Percentiles rank a stretch among this genome's conserved stretches.
Conservation (phyloP, 2,113 vertebrate species). For the human (Homo sapiens) region DNA sequence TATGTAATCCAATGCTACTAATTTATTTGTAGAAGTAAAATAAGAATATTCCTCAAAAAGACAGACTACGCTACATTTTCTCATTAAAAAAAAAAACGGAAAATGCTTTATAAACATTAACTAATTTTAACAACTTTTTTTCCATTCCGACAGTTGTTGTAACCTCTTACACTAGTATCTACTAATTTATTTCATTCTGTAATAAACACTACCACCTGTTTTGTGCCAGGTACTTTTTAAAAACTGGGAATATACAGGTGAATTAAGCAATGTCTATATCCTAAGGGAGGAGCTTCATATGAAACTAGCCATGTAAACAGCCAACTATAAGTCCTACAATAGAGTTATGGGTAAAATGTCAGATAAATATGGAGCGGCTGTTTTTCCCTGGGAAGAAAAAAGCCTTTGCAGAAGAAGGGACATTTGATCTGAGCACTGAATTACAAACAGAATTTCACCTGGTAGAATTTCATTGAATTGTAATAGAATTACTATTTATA, state of each 20-base stretch:
- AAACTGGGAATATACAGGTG: neutral
- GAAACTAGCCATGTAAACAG: neutral
- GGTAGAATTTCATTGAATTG: neutral
- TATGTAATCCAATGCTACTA: conserved; percentile 59
- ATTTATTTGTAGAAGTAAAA: conserved; percentile 62
- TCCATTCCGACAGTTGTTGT: neutral
- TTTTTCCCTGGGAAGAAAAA: neutral
- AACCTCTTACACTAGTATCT: neutral
- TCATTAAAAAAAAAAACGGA: neutral
- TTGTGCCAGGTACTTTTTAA: neutral
- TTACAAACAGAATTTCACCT: neutral
- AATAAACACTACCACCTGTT: neutral
- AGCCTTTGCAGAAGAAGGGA: neutral
- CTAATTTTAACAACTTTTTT: conserved; percentile 4
- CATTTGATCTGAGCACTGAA: neutral
- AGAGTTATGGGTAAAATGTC: neutral
- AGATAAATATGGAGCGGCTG: neutral
- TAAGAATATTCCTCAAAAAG: conserved; percentile 61
- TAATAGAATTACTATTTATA: neutral
- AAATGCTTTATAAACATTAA: neutral
- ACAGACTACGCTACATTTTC: neutral
- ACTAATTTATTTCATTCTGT: neutral
- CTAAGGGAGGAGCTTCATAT: neutral
- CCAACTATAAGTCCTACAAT: neutral
- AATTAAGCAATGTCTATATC: neutral